Base-by-base conservation (phyloP, 2,888 invertebrate genomes). In the Matsumyia berberina region DNA sequence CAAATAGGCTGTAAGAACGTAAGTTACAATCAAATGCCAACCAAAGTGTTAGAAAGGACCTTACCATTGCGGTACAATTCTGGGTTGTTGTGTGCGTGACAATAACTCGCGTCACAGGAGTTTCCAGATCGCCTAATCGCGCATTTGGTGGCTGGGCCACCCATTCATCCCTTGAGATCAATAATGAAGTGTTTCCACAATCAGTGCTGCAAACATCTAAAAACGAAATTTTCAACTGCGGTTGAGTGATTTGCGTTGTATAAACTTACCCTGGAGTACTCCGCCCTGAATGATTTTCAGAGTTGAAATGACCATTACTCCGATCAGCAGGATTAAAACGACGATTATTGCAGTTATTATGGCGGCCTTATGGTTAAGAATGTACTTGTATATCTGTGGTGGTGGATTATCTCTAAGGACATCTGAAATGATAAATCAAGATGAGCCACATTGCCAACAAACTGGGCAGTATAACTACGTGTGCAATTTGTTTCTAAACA, bases 31-130 rank as follows among this genome's bases (percentile, higher is more conserved):
- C n/a, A n/a, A n/a, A n/a, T n/a, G n/a, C n/a, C n/a, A n/a, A n/a
- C n/a, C n/a, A n/a, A n/a, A n/a, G n/a, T n/a, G n/a, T n/a, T n/a
- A n/a, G n/a, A n/a, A n/a, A n/a, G n/a, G n/a, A n/a, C n/a, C n/a
- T n/a, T 87, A 94, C 94, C 92, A 93, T 92, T 7, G 92, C 92
- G 6, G 88, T 87, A 88, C 95, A 95, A 60, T 92, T 92, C 86
- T 94, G 94, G 0, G 95, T 94, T 1, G 94, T 95, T 0, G 95
- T 95, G 86, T 95, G 95, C 0, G 93, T 92, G 67, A 95, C 94
- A 58, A 95, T 93, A 0, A 95, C 94, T 49, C 91, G 90, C 1
- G 91, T 90, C 9, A 92, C 91, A 11, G 93, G 93, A 88, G 93
- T 92, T 0, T 93, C 92, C 0, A 92, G 92, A 9, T 88, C 87